A percentile compares a stretch with the other conserved stretches of the same genome.
phyloP scores from a whole-genome alignment of 2,888 invertebrate genomes.

The Eupithecia centaureata region DNA sequence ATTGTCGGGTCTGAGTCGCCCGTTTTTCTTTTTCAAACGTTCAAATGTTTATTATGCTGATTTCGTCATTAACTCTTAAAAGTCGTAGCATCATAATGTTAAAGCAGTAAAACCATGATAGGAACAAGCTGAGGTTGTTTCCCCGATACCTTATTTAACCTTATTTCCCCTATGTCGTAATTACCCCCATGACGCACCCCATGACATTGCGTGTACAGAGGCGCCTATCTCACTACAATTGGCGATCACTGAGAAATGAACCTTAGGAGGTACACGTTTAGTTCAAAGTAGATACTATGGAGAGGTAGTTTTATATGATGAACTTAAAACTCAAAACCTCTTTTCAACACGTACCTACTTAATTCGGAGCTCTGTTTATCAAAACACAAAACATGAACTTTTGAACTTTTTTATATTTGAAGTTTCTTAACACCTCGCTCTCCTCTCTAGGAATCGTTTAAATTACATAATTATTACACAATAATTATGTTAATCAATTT shows the following conservation, averaged over 20 bases:
- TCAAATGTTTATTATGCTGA: not conserved
- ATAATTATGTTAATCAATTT: too few species aligned
- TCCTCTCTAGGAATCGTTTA: too few species aligned
- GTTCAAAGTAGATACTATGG: not conserved
- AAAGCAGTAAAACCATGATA: not conserved
- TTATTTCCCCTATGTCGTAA: constrained; percentile 26
- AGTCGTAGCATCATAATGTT: not conserved
- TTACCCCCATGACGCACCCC: constrained; percentile 28
- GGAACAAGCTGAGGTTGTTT: not conserved
- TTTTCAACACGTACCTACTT: too few species aligned
- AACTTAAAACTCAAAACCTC: not conserved
- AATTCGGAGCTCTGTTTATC: too few species aligned
- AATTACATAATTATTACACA: too few species aligned
- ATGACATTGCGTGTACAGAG: constrained; percentile 25
- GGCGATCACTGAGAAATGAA: not conserved
- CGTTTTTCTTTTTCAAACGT: not conserved
- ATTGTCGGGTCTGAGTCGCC: not conserved
- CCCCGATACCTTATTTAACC: constrained; percentile 13
- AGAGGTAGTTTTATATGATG: not conserved
- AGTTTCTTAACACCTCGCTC: too few species aligned
- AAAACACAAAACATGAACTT: too few species aligned
- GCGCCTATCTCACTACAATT: not conserved
- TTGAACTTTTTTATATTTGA: too few species aligned
- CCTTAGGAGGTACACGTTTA: not conserved
- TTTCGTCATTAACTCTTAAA: not conserved